These are phyloP conservation scores for Ahaetulla prasina DNA, from an alignment of 2,113 vertebrate genomes.

Conservation along the genomic window DNA sequence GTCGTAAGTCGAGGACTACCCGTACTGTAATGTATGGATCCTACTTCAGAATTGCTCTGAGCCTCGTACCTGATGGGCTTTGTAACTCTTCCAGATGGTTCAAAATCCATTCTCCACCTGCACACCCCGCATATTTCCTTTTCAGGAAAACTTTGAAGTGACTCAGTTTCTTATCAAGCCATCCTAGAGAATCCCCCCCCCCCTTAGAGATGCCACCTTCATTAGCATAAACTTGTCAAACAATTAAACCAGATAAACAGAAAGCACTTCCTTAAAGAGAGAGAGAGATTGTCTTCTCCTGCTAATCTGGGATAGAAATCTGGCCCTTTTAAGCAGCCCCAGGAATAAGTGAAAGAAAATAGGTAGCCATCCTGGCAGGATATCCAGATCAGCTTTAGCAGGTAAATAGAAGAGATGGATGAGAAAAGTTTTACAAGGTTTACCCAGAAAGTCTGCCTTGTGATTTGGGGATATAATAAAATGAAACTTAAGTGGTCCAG, in stretches of 20 bases:
- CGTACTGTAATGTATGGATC: not conserved
- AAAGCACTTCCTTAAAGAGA: not conserved
- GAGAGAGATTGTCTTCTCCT: not conserved
- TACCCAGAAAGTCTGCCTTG: constrained; percentile 48
- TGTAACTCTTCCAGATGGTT: not conserved
- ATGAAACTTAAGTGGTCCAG: not conserved
- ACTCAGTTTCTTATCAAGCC: not conserved
- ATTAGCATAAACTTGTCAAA: not conserved
- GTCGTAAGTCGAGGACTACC: no score
- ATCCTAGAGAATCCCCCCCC: fast-evolving
- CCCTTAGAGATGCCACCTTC: fast-evolving
- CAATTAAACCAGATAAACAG: not conserved
- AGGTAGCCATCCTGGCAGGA: constrained; percentile 56
- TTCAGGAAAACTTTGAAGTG: fast-evolving
- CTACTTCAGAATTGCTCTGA: not conserved
- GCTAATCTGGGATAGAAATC: not conserved
- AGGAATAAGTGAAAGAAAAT: constrained; percentile 55
- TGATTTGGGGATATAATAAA: not conserved
- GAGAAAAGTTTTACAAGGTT: constrained; percentile 68
- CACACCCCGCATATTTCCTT: not conserved
- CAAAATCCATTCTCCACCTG: not conserved
- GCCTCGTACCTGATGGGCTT: not conserved
- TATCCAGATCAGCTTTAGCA: constrained; percentile 70
- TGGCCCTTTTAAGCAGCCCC: not conserved
- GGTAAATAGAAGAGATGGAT: constrained; percentile 56